Percentiles rank a stretch among this genome's conserved stretches.
Conservation (phyloP, 2,797 vertebrate species). For the Acrossocheilus fasciatus region DNA sequence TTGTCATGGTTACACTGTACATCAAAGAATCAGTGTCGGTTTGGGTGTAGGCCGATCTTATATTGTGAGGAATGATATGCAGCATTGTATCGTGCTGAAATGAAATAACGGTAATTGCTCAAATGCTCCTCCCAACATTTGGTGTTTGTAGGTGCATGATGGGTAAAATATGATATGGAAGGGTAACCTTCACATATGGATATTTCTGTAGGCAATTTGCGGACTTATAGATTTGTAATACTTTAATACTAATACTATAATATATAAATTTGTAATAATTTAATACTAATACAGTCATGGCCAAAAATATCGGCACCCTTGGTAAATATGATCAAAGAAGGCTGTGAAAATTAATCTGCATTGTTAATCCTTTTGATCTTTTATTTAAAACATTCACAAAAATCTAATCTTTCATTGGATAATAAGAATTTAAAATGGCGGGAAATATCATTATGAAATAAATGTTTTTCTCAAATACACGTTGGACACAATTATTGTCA, state of each 20-base stretch:
- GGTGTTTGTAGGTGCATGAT: constrained; percentile 3
- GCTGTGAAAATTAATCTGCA: too few relatives aligned
- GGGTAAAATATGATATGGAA: background rate
- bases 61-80: constrained; percentile 7
- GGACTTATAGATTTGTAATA: background rate
- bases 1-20: constrained; percentile 47
- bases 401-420: too few relatives aligned
- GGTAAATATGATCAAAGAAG: too few relatives aligned
- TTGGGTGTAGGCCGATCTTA: constrained; percentile 13
- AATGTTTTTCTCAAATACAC: too few relatives aligned
- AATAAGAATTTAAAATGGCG: too few relatives aligned
- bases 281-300: background rate
- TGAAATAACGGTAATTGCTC: background rate
- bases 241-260: background rate
- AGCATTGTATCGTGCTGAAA: background rate
- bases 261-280: background rate
- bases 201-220: background rate
- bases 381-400: too few relatives aligned
- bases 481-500: too few relatives aligned
- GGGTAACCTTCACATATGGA: background rate
- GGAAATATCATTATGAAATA: too few relatives aligned
- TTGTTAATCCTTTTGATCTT: too few relatives aligned
- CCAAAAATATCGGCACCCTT: too few relatives aligned
- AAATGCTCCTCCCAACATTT: constrained; percentile 3
- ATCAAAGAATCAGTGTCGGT: constrained; percentile 45